Percentiles rank a stretch among this genome's conserved stretches.
Evolutionary conservation across 2,797 vertebrate species (phyloP).

Genomic region (Falco peregrinus): DNA sequence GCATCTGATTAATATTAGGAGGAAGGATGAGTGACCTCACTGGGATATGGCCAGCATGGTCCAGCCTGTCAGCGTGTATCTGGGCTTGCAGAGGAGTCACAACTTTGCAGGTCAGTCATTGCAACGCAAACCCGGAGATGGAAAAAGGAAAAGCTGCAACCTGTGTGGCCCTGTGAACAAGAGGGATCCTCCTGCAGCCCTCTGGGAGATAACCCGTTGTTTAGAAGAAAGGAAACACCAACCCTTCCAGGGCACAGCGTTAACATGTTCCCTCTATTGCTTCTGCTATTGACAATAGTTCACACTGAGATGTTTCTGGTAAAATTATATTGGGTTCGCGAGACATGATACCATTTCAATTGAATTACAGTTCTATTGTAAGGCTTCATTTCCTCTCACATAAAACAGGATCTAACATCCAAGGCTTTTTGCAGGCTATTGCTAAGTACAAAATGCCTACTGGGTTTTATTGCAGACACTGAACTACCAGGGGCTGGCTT

Average conservation of each 20-base stretch:
- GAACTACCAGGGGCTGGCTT: not conserved
- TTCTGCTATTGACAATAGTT: not conserved
- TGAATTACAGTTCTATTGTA: not conserved
- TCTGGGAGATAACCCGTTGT: not conserved
- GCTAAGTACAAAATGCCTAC: not conserved
- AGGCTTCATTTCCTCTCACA: not conserved
- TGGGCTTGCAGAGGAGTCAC: not conserved
- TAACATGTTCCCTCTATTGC: rapidly evolving
- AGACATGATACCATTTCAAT: not conserved
- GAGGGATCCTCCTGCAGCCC: not conserved
- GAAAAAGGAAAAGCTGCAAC: not conserved
- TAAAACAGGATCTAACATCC: not conserved
- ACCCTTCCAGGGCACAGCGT: rapidly evolving
- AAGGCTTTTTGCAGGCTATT: not conserved
- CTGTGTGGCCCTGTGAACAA: not conserved
- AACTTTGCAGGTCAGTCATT: rapidly evolving
- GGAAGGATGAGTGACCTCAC: not conserved
- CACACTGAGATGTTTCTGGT: not conserved
- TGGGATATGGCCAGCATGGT: rapidly evolving
- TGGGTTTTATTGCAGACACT: not conserved
- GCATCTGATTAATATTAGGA: not conserved
- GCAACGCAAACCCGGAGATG: not conserved
- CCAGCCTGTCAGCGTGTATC: not conserved
- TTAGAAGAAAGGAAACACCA: not conserved
- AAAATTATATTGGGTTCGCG: not conserved